phyloP scores from a whole-genome alignment of 2,888 invertebrate genomes.

The Empis stercorea region DNA sequence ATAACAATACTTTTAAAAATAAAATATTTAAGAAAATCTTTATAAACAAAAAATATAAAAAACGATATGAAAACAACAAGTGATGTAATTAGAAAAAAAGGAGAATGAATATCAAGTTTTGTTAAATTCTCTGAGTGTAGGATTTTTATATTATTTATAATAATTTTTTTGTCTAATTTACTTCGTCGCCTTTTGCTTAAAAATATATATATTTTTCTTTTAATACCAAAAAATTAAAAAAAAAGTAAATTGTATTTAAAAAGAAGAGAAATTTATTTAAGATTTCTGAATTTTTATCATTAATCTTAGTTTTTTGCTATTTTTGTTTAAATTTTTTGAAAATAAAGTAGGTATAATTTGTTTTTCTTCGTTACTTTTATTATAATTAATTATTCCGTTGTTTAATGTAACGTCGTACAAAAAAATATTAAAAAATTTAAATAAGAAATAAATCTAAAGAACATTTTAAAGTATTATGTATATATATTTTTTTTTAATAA shows the following conservation, averaged over 20 bases:
- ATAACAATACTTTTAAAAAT: neutral
- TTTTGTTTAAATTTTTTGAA: too few relatives aligned
- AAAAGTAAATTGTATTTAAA: too few relatives aligned
- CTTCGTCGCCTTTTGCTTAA: too few relatives aligned
- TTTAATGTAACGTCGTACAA: neutral
- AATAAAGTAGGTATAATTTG: too few relatives aligned
- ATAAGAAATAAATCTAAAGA: neutral
- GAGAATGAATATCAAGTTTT: neutral
- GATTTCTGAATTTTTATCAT: neutral
- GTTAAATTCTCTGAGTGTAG: neutral
- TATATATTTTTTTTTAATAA: too few relatives aligned
- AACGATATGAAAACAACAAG: too few relatives aligned
- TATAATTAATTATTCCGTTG: neutral
- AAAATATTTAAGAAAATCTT: neutral
- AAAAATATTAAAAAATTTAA: neutral
- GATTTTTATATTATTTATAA: neutral
- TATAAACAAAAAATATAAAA: neutral
- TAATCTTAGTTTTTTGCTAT: neutral
- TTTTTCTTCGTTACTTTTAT: neutral
- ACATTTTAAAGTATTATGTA: conserved; percentile 1
- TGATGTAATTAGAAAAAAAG: neutral
- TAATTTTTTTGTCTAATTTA: neutral
- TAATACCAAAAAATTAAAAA: neutral
- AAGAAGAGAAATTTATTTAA: neutral
- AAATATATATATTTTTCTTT: neutral